A percentile compares a stretch with the other conserved stretches of the same genome.
Conservation (phyloP, 2,797 vertebrate genomes). For the Callimico goeldii region DNA sequence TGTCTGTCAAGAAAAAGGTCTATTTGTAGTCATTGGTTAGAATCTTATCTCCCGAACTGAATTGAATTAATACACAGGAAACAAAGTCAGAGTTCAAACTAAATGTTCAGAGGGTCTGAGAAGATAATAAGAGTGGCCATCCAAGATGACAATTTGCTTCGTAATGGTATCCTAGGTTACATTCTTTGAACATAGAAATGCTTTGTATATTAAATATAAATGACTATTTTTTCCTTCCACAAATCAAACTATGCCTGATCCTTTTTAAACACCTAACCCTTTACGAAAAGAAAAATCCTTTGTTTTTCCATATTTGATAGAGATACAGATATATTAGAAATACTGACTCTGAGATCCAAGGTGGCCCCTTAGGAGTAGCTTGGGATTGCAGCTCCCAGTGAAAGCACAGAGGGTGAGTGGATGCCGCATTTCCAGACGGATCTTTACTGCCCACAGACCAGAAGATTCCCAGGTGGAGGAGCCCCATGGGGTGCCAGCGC, state of each 20-base stretch:
- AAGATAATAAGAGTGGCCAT: not conserved
- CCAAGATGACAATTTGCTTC: not conserved
- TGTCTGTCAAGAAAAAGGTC: not conserved
- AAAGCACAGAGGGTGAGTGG: too few relatives aligned
- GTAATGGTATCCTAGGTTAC: not conserved
- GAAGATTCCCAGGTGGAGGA: too few relatives aligned
- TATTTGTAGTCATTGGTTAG: not conserved
- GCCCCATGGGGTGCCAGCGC: too few relatives aligned
- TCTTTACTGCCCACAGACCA: too few relatives aligned
- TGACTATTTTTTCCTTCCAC: not conserved
- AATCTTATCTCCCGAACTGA: not conserved
- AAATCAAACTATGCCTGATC: not conserved
- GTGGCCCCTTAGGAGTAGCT: too few relatives aligned
- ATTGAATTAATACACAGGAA: not conserved
- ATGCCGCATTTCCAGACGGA: too few relatives aligned
- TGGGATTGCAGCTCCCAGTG: too few relatives aligned
- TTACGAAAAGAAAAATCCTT: not conserved
- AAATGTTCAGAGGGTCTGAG: not conserved
- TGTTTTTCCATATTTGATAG: not conserved
- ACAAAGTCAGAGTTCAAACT: not conserved
- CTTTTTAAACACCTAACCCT: not conserved
- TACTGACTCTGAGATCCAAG: not conserved
- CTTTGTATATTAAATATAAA: slow-evolving; percentile 33
- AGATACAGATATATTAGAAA: not conserved
- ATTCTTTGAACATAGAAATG: slow-evolving; percentile 18